Evolutionary conservation across 2,113 vertebrate genomes (phyloP).

Genomic region (Diadophis punctatus): DNA sequence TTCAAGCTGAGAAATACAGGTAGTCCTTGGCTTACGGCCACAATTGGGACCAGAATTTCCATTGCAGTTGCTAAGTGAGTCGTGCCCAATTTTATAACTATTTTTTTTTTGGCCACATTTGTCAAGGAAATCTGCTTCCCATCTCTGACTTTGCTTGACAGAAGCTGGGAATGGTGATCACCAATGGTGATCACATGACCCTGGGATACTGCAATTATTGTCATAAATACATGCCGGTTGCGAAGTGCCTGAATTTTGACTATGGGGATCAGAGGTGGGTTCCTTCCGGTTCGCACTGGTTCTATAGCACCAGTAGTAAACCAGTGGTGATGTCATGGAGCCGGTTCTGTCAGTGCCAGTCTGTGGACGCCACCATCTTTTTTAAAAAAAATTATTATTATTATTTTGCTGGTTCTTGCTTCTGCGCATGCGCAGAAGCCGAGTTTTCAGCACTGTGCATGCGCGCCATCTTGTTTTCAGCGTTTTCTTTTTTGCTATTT

Average conservation of each 20-base stretch:
- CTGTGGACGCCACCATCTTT: too few species aligned
- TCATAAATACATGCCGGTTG: background rate
- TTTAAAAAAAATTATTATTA: too few species aligned
- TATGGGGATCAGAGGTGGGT: background rate
- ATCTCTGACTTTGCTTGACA: background rate
- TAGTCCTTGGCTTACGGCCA: background rate
- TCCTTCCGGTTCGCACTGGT: too few species aligned
- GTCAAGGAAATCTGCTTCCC: background rate
- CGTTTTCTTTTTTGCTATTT: too few species aligned
- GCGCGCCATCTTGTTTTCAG: too few species aligned
- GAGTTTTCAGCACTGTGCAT: too few species aligned
- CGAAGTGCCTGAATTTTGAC: background rate
- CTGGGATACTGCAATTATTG: background rate
- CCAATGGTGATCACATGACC: background rate
- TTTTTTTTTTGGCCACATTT: background rate
- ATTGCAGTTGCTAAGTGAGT: background rate
- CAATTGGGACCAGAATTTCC: background rate
- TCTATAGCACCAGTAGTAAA: too few species aligned
- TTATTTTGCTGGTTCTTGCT: too few species aligned
- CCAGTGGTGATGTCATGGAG: too few species aligned
- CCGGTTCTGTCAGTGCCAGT: too few species aligned
- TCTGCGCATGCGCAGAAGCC: too few species aligned
- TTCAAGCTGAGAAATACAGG: background rate
- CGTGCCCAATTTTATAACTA: background rate
- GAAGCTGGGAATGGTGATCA: background rate